A percentile compares a stretch with the other conserved stretches of the same genome.
phyloP scores from a whole-genome alignment of 2,888 invertebrate genomes.

The Archips xylosteana region DNA sequence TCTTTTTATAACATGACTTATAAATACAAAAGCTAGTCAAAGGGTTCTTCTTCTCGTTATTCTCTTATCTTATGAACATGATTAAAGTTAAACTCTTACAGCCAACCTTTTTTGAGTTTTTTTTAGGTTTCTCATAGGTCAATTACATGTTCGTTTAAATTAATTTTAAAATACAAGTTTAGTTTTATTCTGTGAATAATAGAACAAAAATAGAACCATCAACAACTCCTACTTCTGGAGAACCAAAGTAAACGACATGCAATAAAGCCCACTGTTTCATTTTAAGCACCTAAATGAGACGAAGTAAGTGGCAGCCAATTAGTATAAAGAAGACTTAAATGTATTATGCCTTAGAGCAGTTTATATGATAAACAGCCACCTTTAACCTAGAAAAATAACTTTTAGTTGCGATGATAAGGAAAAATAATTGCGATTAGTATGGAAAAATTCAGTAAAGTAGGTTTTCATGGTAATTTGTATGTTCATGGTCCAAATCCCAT shows the following conservation, averaged over 20 bases:
- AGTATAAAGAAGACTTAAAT: constrained; percentile 37
- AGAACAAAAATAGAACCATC: constrained; percentile 17
- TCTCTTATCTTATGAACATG: no score
- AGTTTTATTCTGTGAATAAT: no score
- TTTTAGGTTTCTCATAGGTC: no score
- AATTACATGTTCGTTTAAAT: no score
- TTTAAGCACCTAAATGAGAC: constrained; percentile 27
- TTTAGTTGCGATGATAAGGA: constrained; percentile 26
- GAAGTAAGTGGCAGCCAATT: constrained; percentile 39
- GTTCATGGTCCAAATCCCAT: no score
- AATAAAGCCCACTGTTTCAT: constrained; percentile 34
- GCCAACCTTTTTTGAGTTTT: no score
- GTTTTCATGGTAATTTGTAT: constrained; percentile 1
- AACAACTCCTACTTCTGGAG: constrained; percentile 11
- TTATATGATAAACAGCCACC: constrained; percentile 22
- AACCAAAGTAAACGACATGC: constrained; percentile 1
- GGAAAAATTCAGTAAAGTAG: background rate
- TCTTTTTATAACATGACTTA: no score
- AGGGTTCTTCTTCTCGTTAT: no score
- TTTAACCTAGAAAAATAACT: constrained; percentile 30
- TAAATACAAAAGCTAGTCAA: no score
- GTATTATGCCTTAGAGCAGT: constrained; percentile 33
- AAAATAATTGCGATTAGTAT: constrained; percentile 12
- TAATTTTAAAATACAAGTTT: no score
- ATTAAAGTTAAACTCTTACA: background rate